phyloP scores from a whole-genome alignment of 2,797 vertebrate genomes.

The Darevskia nairensis region DNA sequence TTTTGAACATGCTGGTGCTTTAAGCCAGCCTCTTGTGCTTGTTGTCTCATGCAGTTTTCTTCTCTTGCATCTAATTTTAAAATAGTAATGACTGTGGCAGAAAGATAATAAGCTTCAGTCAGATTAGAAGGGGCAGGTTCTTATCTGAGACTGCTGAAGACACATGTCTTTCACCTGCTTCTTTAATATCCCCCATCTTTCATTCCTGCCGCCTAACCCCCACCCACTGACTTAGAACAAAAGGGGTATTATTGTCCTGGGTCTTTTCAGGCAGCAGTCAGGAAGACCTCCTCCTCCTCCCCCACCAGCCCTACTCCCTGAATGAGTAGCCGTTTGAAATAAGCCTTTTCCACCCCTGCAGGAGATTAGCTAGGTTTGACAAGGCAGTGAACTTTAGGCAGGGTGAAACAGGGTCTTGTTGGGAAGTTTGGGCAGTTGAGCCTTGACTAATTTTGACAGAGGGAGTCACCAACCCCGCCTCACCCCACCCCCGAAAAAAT shows the following conservation, averaged over 20 bases:
- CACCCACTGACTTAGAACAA: constrained; percentile 84
- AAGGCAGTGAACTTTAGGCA: constrained; percentile 82
- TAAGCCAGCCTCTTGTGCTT: constrained; percentile 64
- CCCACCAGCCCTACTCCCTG: constrained; percentile 54
- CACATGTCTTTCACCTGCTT: constrained; percentile 85
- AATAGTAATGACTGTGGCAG: constrained; percentile 84
- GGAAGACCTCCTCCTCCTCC: constrained; percentile 76
- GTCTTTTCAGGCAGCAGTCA: constrained; percentile 83
- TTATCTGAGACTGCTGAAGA: constrained; percentile 82
- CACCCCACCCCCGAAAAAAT: constrained; percentile 53
- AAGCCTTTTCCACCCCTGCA: constrained; percentile 78
- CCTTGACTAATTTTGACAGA: constrained; percentile 71
- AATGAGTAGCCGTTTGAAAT: constrained; percentile 76
- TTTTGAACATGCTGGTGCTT: constrained; percentile 25
- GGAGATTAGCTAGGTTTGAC: constrained; percentile 84
- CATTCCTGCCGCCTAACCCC: constrained; percentile 79
- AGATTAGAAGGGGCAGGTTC: constrained; percentile 83
- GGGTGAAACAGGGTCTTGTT: constrained; percentile 78
- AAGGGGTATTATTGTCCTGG: constrained; percentile 83
- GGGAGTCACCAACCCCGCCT: constrained; percentile 56
- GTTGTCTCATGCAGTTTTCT: constrained; percentile 72
- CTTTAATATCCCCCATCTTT: constrained; percentile 83
- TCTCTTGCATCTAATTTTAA: constrained; percentile 81
- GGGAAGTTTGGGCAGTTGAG: constrained; percentile 75
- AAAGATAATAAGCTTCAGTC: constrained; percentile 84